These are phyloP conservation scores for Hydrolagus colliei DNA, from an alignment of 2,797 vertebrate genomes.

Conservation along the genomic window DNA sequence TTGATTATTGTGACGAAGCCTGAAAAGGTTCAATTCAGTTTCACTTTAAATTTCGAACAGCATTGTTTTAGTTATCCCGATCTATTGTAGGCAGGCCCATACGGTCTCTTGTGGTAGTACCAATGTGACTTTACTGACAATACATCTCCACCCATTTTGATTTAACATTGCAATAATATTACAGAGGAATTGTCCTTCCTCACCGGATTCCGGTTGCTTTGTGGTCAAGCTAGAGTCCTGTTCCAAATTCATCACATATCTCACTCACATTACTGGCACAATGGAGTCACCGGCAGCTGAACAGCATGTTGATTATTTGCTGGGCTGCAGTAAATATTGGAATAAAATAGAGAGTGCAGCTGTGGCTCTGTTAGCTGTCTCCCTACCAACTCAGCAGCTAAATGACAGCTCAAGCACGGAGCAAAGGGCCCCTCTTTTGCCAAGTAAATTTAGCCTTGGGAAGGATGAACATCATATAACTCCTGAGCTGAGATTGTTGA, in stretches of 20 bases:
- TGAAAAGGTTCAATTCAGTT: neutral
- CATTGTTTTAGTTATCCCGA: neutral
- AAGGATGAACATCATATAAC: conserved; percentile 65
- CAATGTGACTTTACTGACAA: too few species aligned
- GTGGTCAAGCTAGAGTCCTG: conserved; percentile 44
- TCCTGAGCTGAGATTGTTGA: conserved; percentile 57
- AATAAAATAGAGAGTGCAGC: conserved; percentile 67
- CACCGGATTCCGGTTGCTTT: conserved; percentile 16
- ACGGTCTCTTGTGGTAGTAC: neutral
- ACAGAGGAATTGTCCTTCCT: neutral
- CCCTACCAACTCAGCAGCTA: conserved; percentile 66
- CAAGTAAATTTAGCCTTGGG: conserved; percentile 74
- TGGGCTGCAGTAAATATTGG: conserved; percentile 75
- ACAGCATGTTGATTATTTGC: conserved; percentile 70
- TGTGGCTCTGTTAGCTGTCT: conserved; percentile 69
- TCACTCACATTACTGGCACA: conserved; percentile 53
- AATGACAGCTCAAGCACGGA: conserved; percentile 69
- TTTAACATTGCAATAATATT: neutral
- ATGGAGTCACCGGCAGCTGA: conserved; percentile 50
- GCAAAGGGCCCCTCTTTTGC: conserved; percentile 54
- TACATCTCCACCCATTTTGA: neutral
- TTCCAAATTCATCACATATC: conserved; percentile 52
- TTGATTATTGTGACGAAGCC: neutral
- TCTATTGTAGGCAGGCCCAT: neutral
- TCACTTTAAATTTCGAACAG: neutral